Conservation (phyloP, 2,888 invertebrate species). For the Drosophila neutralis region DNA sequence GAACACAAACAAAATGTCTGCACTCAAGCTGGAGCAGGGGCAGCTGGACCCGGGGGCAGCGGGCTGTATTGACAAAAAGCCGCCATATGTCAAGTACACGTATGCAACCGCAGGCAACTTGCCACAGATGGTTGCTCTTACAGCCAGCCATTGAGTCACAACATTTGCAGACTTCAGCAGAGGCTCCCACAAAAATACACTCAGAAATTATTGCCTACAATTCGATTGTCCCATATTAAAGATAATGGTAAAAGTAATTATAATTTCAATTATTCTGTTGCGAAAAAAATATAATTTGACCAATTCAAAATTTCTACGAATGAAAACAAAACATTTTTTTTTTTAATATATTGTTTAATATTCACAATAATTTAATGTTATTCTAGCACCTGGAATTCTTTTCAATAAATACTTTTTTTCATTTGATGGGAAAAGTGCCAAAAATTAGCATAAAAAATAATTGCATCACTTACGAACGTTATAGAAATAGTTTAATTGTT, state of each 20-base stretch:
- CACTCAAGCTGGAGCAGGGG: slow-evolving; percentile 21
- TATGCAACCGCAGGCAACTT: slow-evolving; percentile 49
- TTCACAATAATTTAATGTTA: neutral
- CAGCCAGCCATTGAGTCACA: slow-evolving; percentile 2
- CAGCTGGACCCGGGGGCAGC: neutral
- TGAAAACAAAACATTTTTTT: too few species aligned
- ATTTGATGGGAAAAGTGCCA: neutral
- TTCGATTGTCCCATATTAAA: neutral
- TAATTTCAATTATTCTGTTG: neutral
- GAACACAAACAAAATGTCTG: slow-evolving; percentile 54
- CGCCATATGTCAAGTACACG: slow-evolving; percentile 55
- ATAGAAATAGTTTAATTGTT: neutral
- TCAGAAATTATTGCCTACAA: neutral
- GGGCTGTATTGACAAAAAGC: slow-evolving; percentile 40
- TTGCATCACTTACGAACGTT: neutral
- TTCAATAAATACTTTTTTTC: neutral
- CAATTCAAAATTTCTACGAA: neutral
- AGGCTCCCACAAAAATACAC: slow-evolving; percentile 13
- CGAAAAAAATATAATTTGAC: neutral
- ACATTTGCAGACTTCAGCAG: neutral
- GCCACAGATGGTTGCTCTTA: slow-evolving; percentile 34
- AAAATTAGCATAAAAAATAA: neutral
- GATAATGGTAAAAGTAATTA: neutral
- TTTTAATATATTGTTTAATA: neutral
- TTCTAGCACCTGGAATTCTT: neutral